These are phyloP conservation scores for Ptychobarbus kaznakovi DNA, from an alignment of 2,797 vertebrate species.

Conservation along the genomic window DNA sequence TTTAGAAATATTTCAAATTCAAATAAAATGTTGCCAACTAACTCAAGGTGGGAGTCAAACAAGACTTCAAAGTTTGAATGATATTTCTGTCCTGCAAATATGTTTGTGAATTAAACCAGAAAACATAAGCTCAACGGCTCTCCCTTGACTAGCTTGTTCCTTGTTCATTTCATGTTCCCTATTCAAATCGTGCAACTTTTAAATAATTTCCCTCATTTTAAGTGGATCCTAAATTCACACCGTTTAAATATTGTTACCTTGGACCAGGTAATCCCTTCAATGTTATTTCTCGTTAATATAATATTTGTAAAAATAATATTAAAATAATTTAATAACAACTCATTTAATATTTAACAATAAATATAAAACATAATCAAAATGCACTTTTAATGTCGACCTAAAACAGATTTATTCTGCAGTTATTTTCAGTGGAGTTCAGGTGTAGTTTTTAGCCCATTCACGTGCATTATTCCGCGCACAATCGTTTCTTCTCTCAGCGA, in stretches of 20 bases:
- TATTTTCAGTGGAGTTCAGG: not conserved
- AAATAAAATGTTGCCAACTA: too few species aligned
- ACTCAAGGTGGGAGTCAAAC: not conserved
- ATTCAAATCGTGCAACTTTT: not conserved
- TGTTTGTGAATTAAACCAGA: not conserved
- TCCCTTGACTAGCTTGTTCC: too few species aligned
- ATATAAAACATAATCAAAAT: not conserved
- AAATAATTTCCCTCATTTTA: not conserved
- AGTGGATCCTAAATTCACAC: not conserved
- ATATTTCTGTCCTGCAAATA: not conserved
- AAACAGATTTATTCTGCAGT: not conserved
- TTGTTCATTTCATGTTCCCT: not conserved
- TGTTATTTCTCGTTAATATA: not conserved
- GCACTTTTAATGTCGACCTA: not conserved
- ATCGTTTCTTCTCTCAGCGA: conserved; percentile 14
- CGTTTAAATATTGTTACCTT: not conserved
- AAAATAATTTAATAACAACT: not conserved
- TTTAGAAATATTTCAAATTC: not conserved
- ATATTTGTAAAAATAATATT: too few species aligned
- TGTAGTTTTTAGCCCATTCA: conserved; percentile 23
- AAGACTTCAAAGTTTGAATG: not conserved
- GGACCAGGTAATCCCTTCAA: not conserved
- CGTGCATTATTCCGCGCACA: conserved; percentile 6
- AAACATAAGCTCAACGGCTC: not conserved
- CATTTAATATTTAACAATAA: not conserved